These are phyloP conservation scores for Cyclargus thomasi DNA, from an alignment of 1,140 invertebrate species.

Conservation along the genomic window DNA sequence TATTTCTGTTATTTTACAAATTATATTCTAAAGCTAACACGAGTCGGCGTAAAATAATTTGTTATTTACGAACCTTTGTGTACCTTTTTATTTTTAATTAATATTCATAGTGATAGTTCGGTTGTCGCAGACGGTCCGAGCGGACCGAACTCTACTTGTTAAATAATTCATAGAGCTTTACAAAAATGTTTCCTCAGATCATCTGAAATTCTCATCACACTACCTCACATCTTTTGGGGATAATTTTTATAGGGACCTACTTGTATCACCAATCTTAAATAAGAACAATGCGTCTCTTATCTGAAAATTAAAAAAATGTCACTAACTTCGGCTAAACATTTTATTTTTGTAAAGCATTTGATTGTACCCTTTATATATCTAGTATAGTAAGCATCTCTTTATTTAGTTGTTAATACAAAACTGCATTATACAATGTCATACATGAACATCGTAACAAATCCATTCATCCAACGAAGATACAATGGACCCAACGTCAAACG, in stretches of 20 bases:
- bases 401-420: not conserved
- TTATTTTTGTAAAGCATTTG: not conserved
- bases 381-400: not conserved
- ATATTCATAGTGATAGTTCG: not conserved
- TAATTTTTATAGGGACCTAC: not conserved
- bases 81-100: slow-evolving; percentile 2
- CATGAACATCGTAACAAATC: slow-evolving; percentile 10
- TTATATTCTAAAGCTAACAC: not conserved
- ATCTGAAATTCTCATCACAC: not conserved
- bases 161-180: slow-evolving; percentile 3
- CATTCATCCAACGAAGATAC: not conserved
- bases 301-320: too few relatives aligned
- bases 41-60: not conserved
- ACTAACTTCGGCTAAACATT: too few relatives aligned
- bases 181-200: not conserved
- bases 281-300: too few relatives aligned
- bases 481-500: not conserved
- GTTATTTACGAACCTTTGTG: slow-evolving; percentile 3
- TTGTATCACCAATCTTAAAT: too few relatives aligned
- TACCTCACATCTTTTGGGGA: not conserved
- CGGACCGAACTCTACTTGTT: not conserved
- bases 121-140: not conserved
- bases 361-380: not conserved
- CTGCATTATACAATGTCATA: not conserved
- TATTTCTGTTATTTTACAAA: too few relatives aligned